Conservation (phyloP, 2,888 invertebrate species). For the Amphipoea lucens region DNA sequence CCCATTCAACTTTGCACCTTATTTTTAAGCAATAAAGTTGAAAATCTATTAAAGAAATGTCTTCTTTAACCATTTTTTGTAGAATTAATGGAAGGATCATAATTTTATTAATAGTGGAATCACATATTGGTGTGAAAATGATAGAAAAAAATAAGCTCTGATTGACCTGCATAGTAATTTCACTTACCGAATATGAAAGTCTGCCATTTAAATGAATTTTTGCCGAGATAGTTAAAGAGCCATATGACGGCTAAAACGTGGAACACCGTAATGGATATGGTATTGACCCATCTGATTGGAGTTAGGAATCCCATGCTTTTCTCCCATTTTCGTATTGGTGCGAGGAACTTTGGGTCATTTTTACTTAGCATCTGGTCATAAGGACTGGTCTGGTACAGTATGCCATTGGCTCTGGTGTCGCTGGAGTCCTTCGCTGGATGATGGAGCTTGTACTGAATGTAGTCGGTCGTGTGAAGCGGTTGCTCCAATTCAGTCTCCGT, state of each 20-base stretch:
- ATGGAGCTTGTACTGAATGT: slow-evolving; percentile 62
- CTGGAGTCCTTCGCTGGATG: slow-evolving; percentile 52
- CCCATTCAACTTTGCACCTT: too few species aligned
- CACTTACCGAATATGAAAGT: slow-evolving; percentile 91
- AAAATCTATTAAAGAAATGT: background rate
- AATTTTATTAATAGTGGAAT: background rate
- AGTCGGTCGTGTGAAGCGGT: slow-evolving; percentile 48
- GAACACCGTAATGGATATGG: slow-evolving; percentile 88
- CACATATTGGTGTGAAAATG: background rate
- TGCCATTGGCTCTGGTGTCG: slow-evolving; percentile 30
- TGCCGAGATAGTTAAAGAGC: slow-evolving; percentile 75
- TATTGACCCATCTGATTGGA: slow-evolving; percentile 92
- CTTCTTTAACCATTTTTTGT: background rate
- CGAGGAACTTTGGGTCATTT: slow-evolving; percentile 73
- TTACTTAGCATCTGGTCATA: slow-evolving; percentile 75
- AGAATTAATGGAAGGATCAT: background rate
- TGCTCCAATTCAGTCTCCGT: slow-evolving; percentile 70
- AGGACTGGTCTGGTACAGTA: slow-evolving; percentile 30
- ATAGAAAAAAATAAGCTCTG: background rate
- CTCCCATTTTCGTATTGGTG: slow-evolving; percentile 78
- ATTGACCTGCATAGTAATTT: background rate
- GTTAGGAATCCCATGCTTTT: slow-evolving; percentile 88
- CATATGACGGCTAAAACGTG: slow-evolving; percentile 81
- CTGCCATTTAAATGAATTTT: slow-evolving; percentile 77
- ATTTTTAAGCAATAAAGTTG: too few species aligned